These are phyloP conservation scores for Phalacrocorax carbo DNA, from an alignment of 2,113 vertebrate species.

Conservation along the genomic window DNA sequence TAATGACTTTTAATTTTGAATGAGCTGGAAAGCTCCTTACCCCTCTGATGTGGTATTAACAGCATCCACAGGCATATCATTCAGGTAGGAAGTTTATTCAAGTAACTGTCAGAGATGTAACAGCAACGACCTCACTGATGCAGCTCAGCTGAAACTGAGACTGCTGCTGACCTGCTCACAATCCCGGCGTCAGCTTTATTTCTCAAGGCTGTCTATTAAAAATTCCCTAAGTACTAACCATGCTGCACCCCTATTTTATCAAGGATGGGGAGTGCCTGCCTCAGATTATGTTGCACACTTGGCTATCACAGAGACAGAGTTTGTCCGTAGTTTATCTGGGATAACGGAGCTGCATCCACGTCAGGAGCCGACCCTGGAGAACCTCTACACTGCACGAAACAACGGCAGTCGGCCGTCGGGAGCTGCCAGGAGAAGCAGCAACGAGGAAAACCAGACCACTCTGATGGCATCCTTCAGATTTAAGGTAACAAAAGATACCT, in stretches of 20 bases:
- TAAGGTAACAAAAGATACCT: not conserved
- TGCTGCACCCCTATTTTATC: not conserved
- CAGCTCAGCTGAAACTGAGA: not conserved
- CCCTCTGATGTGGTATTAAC: not conserved
- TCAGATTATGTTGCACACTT: not conserved
- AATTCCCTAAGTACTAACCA: not conserved
- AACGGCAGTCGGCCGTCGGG: rapidly evolving
- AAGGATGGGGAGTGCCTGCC: not conserved
- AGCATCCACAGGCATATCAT: too few species aligned
- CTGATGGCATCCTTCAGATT: not conserved
- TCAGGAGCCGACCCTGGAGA: not conserved
- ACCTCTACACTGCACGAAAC: not conserved
- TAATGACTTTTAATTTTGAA: not conserved
- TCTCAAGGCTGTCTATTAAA: not conserved
- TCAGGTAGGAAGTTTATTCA: not conserved
- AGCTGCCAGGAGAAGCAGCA: not conserved
- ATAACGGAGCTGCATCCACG: not conserved
- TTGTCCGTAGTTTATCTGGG: not conserved
- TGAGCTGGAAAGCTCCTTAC: not conserved
- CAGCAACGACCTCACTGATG: not conserved
- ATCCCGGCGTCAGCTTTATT: not conserved
- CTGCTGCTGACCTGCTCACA: not conserved
- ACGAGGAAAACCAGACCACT: not conserved
- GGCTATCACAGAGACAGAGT: not conserved
- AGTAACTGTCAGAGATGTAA: not conserved